A percentile compares a stretch with the other conserved stretches of the same genome.
Evolutionary conservation across 2,888 invertebrate species (phyloP).

Genomic region (Corythucha ciliata): DNA sequence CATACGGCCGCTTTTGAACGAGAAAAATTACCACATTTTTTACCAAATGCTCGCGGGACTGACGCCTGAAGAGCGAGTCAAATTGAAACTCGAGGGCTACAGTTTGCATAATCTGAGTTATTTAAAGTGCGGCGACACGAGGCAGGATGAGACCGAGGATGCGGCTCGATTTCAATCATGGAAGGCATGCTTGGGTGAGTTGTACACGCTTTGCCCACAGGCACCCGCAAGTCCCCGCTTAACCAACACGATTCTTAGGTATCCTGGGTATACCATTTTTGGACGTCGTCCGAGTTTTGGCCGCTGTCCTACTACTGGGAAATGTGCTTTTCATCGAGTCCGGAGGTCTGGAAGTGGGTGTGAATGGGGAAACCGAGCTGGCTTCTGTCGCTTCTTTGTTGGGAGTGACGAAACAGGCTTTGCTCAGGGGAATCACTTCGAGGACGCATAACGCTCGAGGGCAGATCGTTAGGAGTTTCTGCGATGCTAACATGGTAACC

Average conservation of each 20-base stretch:
- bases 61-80: conserved; percentile 68
- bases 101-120: conserved; percentile 72
- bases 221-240: not conserved
- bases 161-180: conserved; percentile 74
- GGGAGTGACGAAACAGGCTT: conserved; percentile 62
- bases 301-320: conserved; percentile 81
- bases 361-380: conserved; percentile 60
- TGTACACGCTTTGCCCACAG: not conserved
- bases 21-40: conserved; percentile 94
- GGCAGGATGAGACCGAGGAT: conserved; percentile 64
- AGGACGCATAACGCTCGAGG: conserved; percentile 70
- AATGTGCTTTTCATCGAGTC: conserved; percentile 78
- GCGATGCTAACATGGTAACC: conserved; percentile 66
- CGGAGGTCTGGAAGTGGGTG: conserved; percentile 31
- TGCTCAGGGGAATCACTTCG: conserved; percentile 73
- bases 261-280: conserved; percentile 87
- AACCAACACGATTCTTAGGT: conserved; percentile 42
- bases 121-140: conserved; percentile 62
- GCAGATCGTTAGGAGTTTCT: conserved; percentile 68
- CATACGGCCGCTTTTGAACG: conserved; percentile 71
- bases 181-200: conserved; percentile 70
- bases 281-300: conserved; percentile 84
- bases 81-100: conserved; percentile 75
- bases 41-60: conserved; percentile 91
- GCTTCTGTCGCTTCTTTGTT: conserved; percentile 77